Evolutionary conservation across 2,888 invertebrate genomes (phyloP).

Genomic region (Tenthredo livida): DNA sequence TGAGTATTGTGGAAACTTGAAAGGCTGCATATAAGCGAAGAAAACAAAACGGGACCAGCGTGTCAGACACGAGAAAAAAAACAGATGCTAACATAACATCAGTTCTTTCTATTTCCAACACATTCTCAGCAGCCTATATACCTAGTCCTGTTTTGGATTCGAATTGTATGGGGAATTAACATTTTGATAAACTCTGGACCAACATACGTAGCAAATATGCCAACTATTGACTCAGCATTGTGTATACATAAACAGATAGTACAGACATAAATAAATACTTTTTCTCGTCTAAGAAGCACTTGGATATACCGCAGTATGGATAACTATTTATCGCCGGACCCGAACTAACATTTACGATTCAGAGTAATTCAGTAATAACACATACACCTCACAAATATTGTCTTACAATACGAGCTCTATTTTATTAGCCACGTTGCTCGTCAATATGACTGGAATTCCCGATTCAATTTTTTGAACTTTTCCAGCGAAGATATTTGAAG

Average conservation of each 20-base stretch:
- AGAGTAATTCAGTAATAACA: too few relatives aligned
- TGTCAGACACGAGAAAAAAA: not conserved
- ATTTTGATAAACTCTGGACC: not conserved
- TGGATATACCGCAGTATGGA: not conserved
- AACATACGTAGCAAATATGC: not conserved
- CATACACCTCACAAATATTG: not conserved
- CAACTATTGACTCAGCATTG: not conserved
- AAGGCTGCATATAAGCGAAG: not conserved
- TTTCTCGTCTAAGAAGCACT: not conserved
- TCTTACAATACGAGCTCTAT: not conserved
- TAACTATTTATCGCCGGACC: not conserved
- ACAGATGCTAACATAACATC: too few relatives aligned
- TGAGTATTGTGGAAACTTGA: not conserved
- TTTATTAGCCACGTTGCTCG: not conserved
- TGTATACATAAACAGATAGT: not conserved
- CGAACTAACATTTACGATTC: not conserved
- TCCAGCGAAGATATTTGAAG: not conserved
- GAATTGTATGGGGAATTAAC: too few relatives aligned
- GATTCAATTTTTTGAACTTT: not conserved
- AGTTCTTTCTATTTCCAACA: too few relatives aligned
- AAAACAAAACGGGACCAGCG: too few relatives aligned
- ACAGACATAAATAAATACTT: not conserved
- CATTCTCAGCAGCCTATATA: not conserved
- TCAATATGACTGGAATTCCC: not conserved
- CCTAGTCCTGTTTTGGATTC: not conserved